A percentile compares a stretch with the other conserved stretches of the same genome.
These are phyloP conservation scores for Dendrocincla tyrannina DNA, from an alignment of 2,797 vertebrate species.

Conservation along the genomic window DNA sequence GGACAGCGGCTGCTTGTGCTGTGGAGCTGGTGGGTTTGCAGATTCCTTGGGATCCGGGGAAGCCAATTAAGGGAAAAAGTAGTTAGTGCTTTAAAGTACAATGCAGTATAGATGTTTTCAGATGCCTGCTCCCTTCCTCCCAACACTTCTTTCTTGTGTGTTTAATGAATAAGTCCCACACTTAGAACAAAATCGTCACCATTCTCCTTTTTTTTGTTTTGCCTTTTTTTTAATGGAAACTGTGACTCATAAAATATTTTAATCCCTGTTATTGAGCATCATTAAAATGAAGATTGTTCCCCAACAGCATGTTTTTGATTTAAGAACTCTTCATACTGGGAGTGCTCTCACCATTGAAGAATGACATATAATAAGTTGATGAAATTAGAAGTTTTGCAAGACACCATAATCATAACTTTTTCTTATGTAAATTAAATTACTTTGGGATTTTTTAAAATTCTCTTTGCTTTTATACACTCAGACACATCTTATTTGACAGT, in stretches of 20 bases:
- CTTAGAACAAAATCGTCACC: background rate
- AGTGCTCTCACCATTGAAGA: slow-evolving; percentile 17
- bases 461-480: background rate
- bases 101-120: background rate
- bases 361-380: slow-evolving; percentile 23
- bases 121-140: background rate
- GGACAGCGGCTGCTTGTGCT: slow-evolving; percentile 30
- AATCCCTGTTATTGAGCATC: slow-evolving; percentile 39
- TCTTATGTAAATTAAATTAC: slow-evolving; percentile 7
- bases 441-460: background rate
- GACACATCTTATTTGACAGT: background rate
- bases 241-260: slow-evolving; percentile 51
- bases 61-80: slow-evolving; percentile 40
- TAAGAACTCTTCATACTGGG: slow-evolving; percentile 37
- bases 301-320: slow-evolving; percentile 28
- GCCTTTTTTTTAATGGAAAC: background rate
- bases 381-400: slow-evolving; percentile 39
- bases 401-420: background rate
- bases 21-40: slow-evolving; percentile 9
- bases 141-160: background rate
- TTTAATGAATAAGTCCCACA: background rate
- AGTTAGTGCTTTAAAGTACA: background rate
- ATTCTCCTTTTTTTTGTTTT: slow-evolving; percentile 4
- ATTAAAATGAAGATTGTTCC: slow-evolving; percentile 55
- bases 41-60: slow-evolving; percentile 18